Conservation (phyloP, 2,113 vertebrate species). For the Todiramphus chloris region DNA sequence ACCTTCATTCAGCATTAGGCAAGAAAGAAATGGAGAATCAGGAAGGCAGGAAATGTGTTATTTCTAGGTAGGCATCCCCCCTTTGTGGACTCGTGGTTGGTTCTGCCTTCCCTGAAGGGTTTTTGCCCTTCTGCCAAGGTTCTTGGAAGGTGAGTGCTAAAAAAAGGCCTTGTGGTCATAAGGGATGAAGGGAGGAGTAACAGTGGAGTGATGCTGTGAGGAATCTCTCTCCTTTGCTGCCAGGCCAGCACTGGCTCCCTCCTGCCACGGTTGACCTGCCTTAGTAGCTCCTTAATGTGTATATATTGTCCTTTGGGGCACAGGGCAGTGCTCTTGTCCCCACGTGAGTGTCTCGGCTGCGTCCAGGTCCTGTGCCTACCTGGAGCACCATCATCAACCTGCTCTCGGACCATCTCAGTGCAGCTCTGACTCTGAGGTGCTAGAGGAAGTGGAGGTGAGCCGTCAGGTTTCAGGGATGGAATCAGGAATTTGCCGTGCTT, state of each 20-base stretch:
- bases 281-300: neutral
- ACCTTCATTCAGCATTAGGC: neutral
- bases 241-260: neutral
- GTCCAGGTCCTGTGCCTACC: neutral
- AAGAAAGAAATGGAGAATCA: neutral
- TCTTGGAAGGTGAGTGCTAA: neutral
- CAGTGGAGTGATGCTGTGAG: neutral
- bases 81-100: neutral
- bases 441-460: neutral
- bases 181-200: neutral
- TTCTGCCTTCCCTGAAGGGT: neutral
- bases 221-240: neutral
- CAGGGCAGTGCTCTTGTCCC: neutral
- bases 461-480: fast-evolving
- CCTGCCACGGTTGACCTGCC: neutral
- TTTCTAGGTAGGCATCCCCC: neutral
- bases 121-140: neutral
- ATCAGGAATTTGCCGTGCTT: neutral
- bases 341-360: neutral
- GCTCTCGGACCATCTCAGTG: neutral
- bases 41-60: neutral
- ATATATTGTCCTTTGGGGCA: neutral
- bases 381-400: neutral
- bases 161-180: neutral
- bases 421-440: neutral